Evolutionary conservation across 1,140 invertebrate species (phyloP), one percentile per base, ranked within the genome.

Genomic region (Drosophila aff.): DNA sequence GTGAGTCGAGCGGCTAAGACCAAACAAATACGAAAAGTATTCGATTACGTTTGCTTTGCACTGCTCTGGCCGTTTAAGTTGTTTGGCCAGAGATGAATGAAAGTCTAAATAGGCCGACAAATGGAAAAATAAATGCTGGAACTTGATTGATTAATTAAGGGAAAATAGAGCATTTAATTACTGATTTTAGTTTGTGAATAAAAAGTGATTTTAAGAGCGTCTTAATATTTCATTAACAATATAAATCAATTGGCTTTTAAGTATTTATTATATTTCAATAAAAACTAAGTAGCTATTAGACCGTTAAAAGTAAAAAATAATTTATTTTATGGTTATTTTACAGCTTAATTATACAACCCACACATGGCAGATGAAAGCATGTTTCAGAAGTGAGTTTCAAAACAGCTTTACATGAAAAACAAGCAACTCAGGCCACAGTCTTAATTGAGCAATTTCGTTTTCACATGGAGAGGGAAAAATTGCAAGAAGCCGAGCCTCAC

Each of bases 401-500:
- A 72, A 76, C 46, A 66, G 38, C 28, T 47, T 41, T 40, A 53
- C 28, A 47, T 18, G 47, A 61, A 55, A 16, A 36, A 23, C 33
- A 40, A 47, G 21, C 28, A 31, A 65, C 26, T n/a, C 47, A 52
- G 49, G 43, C 36, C 40, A 77, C 64, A 69, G 63, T 60, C 65
- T 61, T 71, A 85, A 85, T 85, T 81, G 61, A 78, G 57, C 73
- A 69, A 85, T 64, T 78, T 81, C 53, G 38, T 69, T 36, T 11
- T 38, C 26, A n/a, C 10, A 28, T 1, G 21, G 7, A 60, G 21
- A 44, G 18, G 7, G 49, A 31, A 33, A 58, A 55, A 23, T 18
- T 40, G 23, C 11, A 15, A 11, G 33, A 40, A 26, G 10, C 33
- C 9, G 9, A 52, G 81, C 60, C 63, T 65, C 52, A 50, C 26